Conservation (phyloP, 2,888 invertebrate species). For the Pegoplata infirma region DNA sequence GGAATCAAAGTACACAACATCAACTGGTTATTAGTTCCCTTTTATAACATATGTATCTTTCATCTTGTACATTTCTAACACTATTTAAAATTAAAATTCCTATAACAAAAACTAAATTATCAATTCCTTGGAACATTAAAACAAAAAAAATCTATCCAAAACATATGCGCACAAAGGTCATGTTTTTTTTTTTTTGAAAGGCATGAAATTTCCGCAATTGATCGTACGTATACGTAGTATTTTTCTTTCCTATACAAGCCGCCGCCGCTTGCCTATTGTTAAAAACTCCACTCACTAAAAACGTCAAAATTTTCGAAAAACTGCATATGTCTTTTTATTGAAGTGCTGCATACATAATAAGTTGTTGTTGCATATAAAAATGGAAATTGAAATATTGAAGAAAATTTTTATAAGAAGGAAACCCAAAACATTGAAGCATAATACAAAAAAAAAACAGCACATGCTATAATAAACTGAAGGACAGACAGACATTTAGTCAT, state of each 20-base stretch:
- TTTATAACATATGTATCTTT: too few species aligned
- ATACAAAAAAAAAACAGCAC: constrained; percentile 42
- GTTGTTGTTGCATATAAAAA: too few species aligned
- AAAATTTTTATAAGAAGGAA: constrained; percentile 8
- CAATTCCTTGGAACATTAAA: constrained; percentile 24
- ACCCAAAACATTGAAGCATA: too few species aligned
- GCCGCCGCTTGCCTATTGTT: too few species aligned
- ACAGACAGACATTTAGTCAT: constrained; percentile 24
- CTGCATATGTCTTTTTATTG: constrained; percentile 35
- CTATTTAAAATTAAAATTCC: neutral
- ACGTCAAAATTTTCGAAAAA: constrained; percentile 50
- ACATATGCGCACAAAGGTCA: constrained; percentile 49
- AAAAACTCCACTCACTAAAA: constrained; percentile 53
- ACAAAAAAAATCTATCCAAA: neutral
- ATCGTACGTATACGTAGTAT: neutral
- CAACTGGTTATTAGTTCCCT: too few species aligned
- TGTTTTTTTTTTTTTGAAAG: constrained; percentile 7
- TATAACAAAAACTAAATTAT: neutral
- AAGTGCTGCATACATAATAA: neutral
- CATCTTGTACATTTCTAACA: neutral
- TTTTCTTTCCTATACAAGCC: too few species aligned
- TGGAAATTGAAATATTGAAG: constrained; percentile 42
- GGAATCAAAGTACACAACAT: too few species aligned
- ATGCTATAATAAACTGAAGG: constrained; percentile 44
- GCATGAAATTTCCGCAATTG: constrained; percentile 57